Conservation (phyloP, 2,888 invertebrate species). For the Troglohyphantes excavatus region DNA sequence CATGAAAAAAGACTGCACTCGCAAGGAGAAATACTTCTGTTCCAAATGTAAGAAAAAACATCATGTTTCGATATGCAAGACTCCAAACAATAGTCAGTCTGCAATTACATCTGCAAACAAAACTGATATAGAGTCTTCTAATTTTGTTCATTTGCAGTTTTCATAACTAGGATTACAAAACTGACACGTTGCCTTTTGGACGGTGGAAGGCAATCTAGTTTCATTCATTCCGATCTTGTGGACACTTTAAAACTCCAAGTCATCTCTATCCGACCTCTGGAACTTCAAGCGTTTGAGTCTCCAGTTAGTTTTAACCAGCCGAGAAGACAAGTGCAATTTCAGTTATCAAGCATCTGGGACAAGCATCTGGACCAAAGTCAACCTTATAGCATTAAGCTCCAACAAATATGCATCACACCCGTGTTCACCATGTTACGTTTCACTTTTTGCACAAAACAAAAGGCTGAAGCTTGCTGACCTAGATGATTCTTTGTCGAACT, state of each 20-base stretch:
- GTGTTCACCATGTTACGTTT: too few species aligned
- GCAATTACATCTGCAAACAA: background rate
- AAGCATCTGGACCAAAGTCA: too few species aligned
- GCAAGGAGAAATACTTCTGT: background rate
- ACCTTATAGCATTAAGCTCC: too few species aligned
- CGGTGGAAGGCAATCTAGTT: slow-evolving; percentile 10
- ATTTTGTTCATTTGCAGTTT: background rate
- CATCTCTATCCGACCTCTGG: background rate
- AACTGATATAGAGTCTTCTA: background rate
- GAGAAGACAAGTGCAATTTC: too few species aligned
- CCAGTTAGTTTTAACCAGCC: too few species aligned
- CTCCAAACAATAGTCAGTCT: background rate
- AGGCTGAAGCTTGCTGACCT: too few species aligned
- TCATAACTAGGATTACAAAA: slow-evolving; percentile 24
- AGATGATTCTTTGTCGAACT: too few species aligned
- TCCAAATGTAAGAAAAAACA: slow-evolving; percentile 6
- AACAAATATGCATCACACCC: too few species aligned
- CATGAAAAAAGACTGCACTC: background rate
- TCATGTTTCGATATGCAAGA: background rate
- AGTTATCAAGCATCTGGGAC: too few species aligned
- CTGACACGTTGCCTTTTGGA: slow-evolving; percentile 6
- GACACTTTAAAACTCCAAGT: background rate
- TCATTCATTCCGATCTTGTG: slow-evolving; percentile 28
- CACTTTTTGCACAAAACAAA: too few species aligned
- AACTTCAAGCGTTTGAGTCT: background rate